Evolutionary conservation across 2,797 vertebrate genomes (phyloP).

Genomic region (Anableps anableps): DNA sequence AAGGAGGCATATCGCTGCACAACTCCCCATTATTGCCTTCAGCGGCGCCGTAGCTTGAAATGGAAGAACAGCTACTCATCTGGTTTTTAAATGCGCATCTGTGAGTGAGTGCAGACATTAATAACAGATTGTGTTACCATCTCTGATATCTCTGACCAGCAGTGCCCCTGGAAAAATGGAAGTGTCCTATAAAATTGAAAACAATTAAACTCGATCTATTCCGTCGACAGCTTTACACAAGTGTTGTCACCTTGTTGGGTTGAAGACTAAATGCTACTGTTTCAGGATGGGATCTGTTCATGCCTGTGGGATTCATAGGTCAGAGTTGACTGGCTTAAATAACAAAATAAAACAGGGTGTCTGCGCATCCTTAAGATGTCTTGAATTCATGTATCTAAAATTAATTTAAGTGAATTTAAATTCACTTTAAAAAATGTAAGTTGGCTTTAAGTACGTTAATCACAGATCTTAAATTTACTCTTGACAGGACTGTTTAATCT

Average conservation of each 20-base stretch:
- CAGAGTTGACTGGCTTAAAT: neutral
- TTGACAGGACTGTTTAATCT: too few species aligned
- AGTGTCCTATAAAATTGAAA: slow-evolving; percentile 62
- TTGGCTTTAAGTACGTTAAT: too few species aligned
- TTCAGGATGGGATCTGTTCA: slow-evolving; percentile 6
- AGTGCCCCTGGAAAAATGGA: slow-evolving; percentile 56
- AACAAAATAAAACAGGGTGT: neutral
- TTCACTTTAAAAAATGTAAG: too few species aligned
- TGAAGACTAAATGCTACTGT: slow-evolving; percentile 38
- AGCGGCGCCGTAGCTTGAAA: slow-evolving; percentile 59
- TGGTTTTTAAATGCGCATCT: slow-evolving; percentile 25
- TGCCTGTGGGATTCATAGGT: neutral
- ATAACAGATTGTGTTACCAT: slow-evolving; percentile 63
- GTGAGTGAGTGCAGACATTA: slow-evolving; percentile 29
- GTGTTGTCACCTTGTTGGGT: slow-evolving; percentile 50
- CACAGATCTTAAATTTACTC: too few species aligned
- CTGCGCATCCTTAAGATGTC: too few species aligned
- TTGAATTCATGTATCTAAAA: too few species aligned
- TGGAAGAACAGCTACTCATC: slow-evolving; percentile 44
- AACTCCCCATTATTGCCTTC: slow-evolving; percentile 38
- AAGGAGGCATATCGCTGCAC: slow-evolving; percentile 31
- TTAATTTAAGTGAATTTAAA: too few species aligned
- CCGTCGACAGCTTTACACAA: slow-evolving; percentile 44
- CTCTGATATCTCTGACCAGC: slow-evolving; percentile 54
- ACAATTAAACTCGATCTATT: slow-evolving; percentile 70